Evolutionary conservation across 2,113 vertebrate species (phyloP), one percentile per base, ranked within the genome.

Genomic region (Pelodiscus sinensis): DNA sequence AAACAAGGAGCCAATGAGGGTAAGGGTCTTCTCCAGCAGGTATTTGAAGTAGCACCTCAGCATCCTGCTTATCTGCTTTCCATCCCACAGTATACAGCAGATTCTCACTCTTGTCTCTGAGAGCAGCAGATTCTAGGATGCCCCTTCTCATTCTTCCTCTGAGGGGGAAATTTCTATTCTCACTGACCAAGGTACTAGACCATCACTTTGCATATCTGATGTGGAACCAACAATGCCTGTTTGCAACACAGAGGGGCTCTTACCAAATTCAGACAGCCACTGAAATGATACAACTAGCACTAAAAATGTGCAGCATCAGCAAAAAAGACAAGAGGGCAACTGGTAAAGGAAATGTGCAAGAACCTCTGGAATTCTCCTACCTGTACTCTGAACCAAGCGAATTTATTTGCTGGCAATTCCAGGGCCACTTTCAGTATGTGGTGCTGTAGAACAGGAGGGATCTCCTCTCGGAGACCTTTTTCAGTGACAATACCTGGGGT

Each of bases 311-410:
- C 14, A 62, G 51, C 31, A n/a, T 2, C 9, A 6, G 35, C 55
- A 18, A 27, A n/a, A 57, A 91, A 71, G 25, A 80, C 31, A 14
- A 78, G 21, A 88, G 21, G 27, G 81, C 57, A 90, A 55, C 2
- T 38, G 15, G 9, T 1, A 57, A 81, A 60, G 18, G 6, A 81
- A 60, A 79, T 2, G 24, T 4, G 3, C 9, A 68, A 58, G 51
- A 29, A 44, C 79, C 35, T 29, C 29, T n/a, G 19, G 2, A 80
- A 55, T 22, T 2, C 21, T 89, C 95, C 80, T 88, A 99, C 99
- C 99, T 99, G 99, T 38, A 98, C 92, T 88, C 97, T 98, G 82
- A 99, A 98, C 99, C 99, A 99, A 27, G 98, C 96, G 97, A 99
- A 99, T 96, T 99, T 99, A 98, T 97, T 99, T 35, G 99, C 98